Evolutionary conservation across 2,113 vertebrate genomes (phyloP).

Genomic region (Lophura nycthemera): DNA sequence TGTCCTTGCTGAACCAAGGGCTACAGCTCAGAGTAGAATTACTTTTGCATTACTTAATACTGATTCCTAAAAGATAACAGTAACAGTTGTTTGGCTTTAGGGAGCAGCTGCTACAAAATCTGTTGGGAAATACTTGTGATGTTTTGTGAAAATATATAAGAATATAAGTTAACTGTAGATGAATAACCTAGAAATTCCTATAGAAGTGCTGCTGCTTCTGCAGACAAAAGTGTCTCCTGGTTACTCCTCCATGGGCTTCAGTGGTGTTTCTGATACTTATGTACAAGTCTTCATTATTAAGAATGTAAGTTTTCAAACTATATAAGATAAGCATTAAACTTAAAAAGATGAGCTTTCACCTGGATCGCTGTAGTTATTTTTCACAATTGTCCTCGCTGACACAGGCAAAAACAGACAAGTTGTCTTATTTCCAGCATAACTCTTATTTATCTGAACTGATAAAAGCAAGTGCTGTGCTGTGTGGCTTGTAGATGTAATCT

Average conservation of each 20-base stretch:
- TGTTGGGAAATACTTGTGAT: background rate
- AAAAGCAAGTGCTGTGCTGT: background rate
- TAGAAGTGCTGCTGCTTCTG: background rate
- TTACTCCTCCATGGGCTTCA: background rate
- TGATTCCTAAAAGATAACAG: background rate
- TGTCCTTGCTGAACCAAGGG: background rate
- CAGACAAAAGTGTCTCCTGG: background rate
- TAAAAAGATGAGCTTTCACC: background rate
- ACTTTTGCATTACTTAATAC: background rate
- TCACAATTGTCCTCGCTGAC: background rate
- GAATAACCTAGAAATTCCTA: background rate
- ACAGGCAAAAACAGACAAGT: background rate
- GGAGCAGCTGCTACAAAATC: background rate
- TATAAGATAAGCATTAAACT: background rate
- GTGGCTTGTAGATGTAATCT: background rate
- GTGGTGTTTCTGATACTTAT: background rate
- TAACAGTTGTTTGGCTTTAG: background rate
- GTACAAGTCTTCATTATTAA: background rate
- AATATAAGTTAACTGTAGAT: background rate
- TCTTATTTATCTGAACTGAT: background rate
- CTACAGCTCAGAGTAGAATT: background rate
- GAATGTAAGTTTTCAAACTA: background rate
- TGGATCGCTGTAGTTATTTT: background rate
- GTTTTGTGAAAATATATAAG: background rate
- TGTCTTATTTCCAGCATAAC: background rate